Base-by-base conservation (phyloP, 2,888 invertebrate species). In the Drosophila leonis region DNA sequence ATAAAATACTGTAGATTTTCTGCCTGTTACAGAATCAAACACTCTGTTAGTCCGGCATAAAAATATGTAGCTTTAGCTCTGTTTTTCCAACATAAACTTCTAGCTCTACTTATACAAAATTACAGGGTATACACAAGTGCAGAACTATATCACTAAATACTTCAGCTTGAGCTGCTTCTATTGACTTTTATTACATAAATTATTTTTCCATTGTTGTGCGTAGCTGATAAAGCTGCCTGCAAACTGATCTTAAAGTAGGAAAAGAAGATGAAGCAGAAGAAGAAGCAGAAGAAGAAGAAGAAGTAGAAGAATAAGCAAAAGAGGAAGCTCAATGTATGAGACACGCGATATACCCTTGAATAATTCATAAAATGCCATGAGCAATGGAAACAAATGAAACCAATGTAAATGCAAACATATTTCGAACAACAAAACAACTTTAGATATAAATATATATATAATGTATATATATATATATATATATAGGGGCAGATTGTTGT, bases 341-440 rank as follows among this genome's bases (percentile, higher is more conserved):
- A 63, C 63, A 55, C 46, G 39, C 56, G 42, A 49, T 42, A 33
- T 68, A 72, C 68, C 79, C 80, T 79, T 84, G 85, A 79, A 66
- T 82, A 65, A 72, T 75, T 77, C 88, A 84, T 80, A 56, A 67
- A 65, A 62, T 72, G 71, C 55, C 67, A 78, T 59, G 55, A 48
- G n/a, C 52, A 68, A n/a, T 29, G 24, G 31, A 59, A 54, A 56
- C 42, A 39, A 35, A 42, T 39, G 41, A 46, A 61, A 29, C 8
- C 24, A 18, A 59, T 57, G 63, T 35, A 59, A 56, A 56, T 20
- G 57, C 39, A 39, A 35, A 33, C 54, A 10, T 48, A 6, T 24
- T 59, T 77, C 42, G 24, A 44, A 51, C 57, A 39, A 42, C 39
- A 42, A 63, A 69, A 63, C 48, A 74, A 59, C 48, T 64, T 49